Base-by-base conservation (phyloP, 2,888 invertebrate species). In the Sialis lutaria region DNA sequence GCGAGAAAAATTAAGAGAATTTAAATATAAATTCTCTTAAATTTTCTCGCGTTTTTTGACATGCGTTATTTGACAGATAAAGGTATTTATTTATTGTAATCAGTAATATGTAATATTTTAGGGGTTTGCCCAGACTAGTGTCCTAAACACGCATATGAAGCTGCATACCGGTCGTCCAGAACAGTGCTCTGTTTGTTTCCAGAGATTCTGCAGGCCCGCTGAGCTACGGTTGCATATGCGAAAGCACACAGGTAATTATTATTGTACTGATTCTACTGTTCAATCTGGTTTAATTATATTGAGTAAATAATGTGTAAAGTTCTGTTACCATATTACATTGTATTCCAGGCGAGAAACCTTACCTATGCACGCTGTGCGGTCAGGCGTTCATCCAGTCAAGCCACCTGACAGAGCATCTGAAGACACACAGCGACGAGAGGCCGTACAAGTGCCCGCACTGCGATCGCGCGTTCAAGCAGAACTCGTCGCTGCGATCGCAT, bases 311-410 rank as follows among this genome's bases (percentile, higher is more conserved):
- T 22, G 22, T 22, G 22, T 22, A 22, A 22, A 22, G 22, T 22
- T 22, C 22, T 22, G 22, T 22, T 22, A 4, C 2, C 22, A 22
- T n/a, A n/a, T n/a, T n/a, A n/a, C n/a, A 22, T 4, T 22, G 22
- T 22, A 22, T 44, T 45, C 40, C 48, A 61, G 63, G 63, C 39
- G 62, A 63, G 50, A 64, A 61, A 49, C 63, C 64, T 2, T 63
- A 55, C 49, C 44, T 55, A 1, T 64, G 64, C 44, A 52, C 55
- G 0, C 53, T 55, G 45, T 64, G 64, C 51, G 58, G 58, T 1
- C 56, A 58, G 48, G 51, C 56, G 4, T 64, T 64, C 49, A 56
- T 55, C 34, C 64, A 64, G 49, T 55, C 52, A 34, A 63, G 63
- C 48, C 63, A 63, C 51, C 49, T 63, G 32, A 55, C 57, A n/a